These are phyloP conservation scores for Drosophila seclusa DNA, from an alignment of 2,888 invertebrate species.

Conservation along the genomic window DNA sequence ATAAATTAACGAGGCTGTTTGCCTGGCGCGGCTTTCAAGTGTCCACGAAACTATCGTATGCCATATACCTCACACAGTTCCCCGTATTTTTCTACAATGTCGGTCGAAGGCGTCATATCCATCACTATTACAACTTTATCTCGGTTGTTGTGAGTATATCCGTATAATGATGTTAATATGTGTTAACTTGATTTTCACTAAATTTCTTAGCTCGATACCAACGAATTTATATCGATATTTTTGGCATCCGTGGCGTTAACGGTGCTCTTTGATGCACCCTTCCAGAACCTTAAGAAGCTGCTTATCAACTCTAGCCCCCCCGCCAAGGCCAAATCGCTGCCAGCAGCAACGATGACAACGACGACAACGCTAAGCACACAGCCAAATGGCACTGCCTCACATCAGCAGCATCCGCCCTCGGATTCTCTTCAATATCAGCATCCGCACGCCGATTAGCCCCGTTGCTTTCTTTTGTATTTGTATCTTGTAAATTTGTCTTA, in stretches of 20 bases:
- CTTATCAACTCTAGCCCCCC: conserved; percentile 80
- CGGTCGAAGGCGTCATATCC: conserved; percentile 87
- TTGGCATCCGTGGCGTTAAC: conserved; percentile 87
- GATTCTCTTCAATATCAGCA: conserved; percentile 37
- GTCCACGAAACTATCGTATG: conserved; percentile 89
- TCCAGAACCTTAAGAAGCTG: conserved; percentile 88
- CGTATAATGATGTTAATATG: neutral
- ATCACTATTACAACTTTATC: conserved; percentile 87
- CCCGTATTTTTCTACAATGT: conserved; percentile 90
- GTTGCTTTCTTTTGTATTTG: conserved; percentile 26
- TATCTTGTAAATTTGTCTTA: conserved; percentile 54
- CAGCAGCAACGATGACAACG: conserved; percentile 9
- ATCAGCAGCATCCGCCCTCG: conserved; percentile 3
- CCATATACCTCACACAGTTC: conserved; percentile 89
- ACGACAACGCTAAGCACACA: conserved; percentile 29
- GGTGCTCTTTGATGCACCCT: conserved; percentile 88
- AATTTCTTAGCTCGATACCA: conserved; percentile 87
- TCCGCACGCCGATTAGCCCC: conserved; percentile 73
- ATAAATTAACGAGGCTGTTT: conserved; percentile 86
- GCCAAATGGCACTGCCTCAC: conserved; percentile 47
- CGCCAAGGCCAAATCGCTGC: conserved; percentile 25
- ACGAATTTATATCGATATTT: conserved; percentile 87
- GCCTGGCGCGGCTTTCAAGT: conserved; percentile 88
- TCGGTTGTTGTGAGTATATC: conserved; percentile 86
- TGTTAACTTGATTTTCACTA: neutral